Conservation (phyloP, 1,140 invertebrate genomes). For the Drosophila miranda region DNA sequence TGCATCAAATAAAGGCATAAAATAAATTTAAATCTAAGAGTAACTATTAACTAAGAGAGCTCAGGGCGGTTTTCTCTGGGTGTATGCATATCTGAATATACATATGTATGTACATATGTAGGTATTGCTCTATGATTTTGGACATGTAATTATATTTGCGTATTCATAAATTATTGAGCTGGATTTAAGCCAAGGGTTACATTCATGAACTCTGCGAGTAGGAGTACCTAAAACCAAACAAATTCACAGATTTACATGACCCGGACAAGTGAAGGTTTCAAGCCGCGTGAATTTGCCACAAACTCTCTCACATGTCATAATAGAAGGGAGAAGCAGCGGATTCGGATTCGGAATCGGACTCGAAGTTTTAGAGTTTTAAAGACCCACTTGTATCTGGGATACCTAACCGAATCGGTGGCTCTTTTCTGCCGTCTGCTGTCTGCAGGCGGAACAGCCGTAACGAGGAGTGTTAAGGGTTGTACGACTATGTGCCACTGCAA, state of each 20-base stretch:
- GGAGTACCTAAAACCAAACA: slow-evolving; percentile 4
- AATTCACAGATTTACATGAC: slow-evolving; percentile 28
- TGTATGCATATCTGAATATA: no score
- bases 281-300: slow-evolving; percentile 29
- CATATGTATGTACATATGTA: no score
- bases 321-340: slow-evolving; percentile 40
- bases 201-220: no score
- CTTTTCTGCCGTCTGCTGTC: not conserved
- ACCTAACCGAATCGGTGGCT: not conserved
- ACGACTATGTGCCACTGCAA: slow-evolving; percentile 18
- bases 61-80: no score
- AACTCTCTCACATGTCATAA: slow-evolving; percentile 49
- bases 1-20: no score
- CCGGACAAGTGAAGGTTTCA: slow-evolving; percentile 32
- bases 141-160: no score
- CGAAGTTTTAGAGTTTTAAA: slow-evolving; percentile 29
- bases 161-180: no score
- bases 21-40: no score
- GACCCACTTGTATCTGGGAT: slow-evolving; percentile 47
- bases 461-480: slow-evolving; percentile 4
- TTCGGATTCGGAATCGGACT: no score
- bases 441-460: slow-evolving; percentile 54
- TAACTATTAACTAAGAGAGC: no score
- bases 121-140: no score
- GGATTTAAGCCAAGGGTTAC: no score